phyloP scores from a whole-genome alignment of 2,797 vertebrate species.

The Graptemys geographica region DNA sequence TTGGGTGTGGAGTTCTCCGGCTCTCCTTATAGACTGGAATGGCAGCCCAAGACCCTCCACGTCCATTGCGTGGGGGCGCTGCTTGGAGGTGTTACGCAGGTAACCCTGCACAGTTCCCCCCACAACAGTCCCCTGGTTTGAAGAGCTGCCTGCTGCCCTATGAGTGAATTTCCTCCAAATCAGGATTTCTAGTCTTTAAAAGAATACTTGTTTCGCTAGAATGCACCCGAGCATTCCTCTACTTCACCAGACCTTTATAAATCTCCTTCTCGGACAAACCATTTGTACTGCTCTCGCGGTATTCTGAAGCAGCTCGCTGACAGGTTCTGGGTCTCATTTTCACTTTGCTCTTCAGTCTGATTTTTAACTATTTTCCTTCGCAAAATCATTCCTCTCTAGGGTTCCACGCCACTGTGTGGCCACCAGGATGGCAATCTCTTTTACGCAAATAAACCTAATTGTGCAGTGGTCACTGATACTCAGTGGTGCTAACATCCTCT shows the following conservation, averaged over 20 bases:
- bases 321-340: not conserved
- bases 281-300: not conserved
- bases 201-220: not conserved
- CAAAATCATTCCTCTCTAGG: not conserved
- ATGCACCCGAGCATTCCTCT: not conserved
- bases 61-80: not conserved
- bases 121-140: not conserved
- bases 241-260: not conserved
- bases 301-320: not conserved
- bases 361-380: not conserved
- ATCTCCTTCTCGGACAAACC: not conserved
- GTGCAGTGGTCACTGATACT: not conserved
- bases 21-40: constrained; percentile 15
- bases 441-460: not conserved
- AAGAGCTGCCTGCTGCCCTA: not conserved
- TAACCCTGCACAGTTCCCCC: not conserved
- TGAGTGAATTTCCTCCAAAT: not conserved
- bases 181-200: not conserved
- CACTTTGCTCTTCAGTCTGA: fast-evolving
- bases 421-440: not conserved
- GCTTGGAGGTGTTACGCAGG: not conserved
- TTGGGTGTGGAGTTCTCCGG: constrained; percentile 37
- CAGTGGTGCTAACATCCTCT: not conserved
- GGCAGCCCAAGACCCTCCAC: not conserved
- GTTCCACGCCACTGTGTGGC: not conserved